Base-by-base conservation (phyloP, 2,888 invertebrate species). In the Philhelius pedissequus region DNA sequence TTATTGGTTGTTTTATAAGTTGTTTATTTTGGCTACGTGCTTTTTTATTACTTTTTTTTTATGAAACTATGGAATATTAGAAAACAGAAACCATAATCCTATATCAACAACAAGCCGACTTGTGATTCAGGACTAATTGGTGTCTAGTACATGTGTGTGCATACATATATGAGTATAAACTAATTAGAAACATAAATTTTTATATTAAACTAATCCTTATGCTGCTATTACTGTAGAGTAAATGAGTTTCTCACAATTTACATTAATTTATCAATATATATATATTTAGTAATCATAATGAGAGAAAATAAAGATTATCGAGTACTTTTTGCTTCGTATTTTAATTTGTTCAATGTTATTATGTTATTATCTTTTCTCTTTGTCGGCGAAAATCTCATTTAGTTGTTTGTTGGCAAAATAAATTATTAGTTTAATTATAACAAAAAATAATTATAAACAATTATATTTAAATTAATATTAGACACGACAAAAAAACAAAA, bases 11-110 rank as follows among this genome's bases (percentile, higher is more conserved):
- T 43, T 32, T 66, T 54, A 25, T 50, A 68, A 66, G 56, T 68
- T 76, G 56, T 40, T 80, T 66, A 50, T 77, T 77, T 83, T 74
- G 64, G 73, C 78, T 78, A 78, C 58, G 76, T 81, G 81, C 64
- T 62, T 30, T 62, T 38, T 20, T 58, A 15, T 69, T 70, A 56
- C 27, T 50, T 60, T 38, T 38, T 30, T 62, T 56, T 78, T 78
- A 83, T 52, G 78, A 78, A 74, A 83, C 68, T 83, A 83, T 83
- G 82, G 83, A 83, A 83, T 78, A 83, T 78, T 68, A 83, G 74
- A 83, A 78, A 78, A 78, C 68, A 56, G 68, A 78, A 74, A 83
- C 78, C 78, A 69, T 78, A 60, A 73, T 82, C 78, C 78, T 73
- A 38, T 64, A 74, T 74, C 78, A 74, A 78, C 78, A 74, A 74